phyloP scores from a whole-genome alignment of 2,113 vertebrate genomes.

The Chloropsis hardwickii region DNA sequence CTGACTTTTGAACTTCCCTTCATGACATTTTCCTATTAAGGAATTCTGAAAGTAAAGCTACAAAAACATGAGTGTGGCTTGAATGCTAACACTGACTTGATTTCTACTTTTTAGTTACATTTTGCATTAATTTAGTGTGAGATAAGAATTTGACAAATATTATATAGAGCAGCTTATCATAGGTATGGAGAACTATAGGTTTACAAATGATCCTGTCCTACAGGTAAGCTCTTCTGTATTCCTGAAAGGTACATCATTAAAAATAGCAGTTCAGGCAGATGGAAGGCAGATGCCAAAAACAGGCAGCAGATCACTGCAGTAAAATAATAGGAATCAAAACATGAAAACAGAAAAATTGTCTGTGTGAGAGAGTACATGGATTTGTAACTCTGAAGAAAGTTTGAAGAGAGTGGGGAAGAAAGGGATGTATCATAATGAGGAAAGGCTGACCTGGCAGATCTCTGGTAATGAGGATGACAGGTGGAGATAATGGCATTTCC shows the following conservation, averaged over 20 bases:
- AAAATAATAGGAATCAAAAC: not conserved
- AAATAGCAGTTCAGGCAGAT: not conserved
- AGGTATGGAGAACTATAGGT: not conserved
- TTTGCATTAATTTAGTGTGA: not conserved
- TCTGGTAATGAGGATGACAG: not conserved
- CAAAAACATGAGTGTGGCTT: not conserved
- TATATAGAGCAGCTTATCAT: not conserved
- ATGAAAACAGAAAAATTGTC: not conserved
- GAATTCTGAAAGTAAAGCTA: not conserved
- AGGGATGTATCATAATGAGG: not conserved
- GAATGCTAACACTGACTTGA: not conserved
- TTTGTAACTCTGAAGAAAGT: not conserved
- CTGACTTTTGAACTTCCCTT: not conserved
- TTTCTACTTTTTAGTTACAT: not conserved
- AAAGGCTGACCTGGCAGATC: not conserved
- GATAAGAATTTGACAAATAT: not conserved
- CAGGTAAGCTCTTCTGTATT: not conserved
- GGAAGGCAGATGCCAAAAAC: not conserved
- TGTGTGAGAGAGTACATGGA: not conserved
- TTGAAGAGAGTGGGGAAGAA: not conserved
- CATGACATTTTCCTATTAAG: not conserved
- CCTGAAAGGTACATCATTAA: not conserved
- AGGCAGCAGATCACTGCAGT: not conserved
- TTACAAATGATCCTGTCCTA: not conserved
- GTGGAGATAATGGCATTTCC: accelerated